A percentile compares a stretch with the other conserved stretches of the same genome.
Evolutionary conservation across 53 echinoderm and acorn worm species (phyloP).

Genomic region (Antedon mediterranea): DNA sequence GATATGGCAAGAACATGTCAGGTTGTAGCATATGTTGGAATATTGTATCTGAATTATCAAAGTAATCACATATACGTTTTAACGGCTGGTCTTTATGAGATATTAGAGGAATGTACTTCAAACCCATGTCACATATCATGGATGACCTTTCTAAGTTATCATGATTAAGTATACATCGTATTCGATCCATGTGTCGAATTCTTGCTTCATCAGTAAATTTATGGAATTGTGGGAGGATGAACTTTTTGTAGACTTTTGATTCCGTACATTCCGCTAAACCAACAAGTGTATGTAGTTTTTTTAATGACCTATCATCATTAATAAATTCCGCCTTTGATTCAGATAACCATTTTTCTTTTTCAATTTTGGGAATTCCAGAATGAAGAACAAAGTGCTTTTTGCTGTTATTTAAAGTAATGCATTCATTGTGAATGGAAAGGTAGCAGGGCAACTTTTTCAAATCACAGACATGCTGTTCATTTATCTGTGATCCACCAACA

Average conservation of each 20-base stretch:
- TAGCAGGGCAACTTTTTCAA: constrained; percentile 19
- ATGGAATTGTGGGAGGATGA: constrained; percentile 27
- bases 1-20: background rate
- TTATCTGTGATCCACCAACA: background rate
- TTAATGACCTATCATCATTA: background rate
- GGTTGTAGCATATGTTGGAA: constrained; percentile 17
- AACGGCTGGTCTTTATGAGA: background rate
- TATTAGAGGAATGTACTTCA: background rate
- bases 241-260: constrained; percentile 19
- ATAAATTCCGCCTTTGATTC: constrained; percentile 6
- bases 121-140: background rate
- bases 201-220: constrained; percentile 10
- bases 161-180: constrained; percentile 3
- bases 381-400: constrained; percentile 1
- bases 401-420: background rate
- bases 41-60: constrained; percentile 11
- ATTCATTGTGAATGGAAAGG: background rate
- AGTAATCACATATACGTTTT: constrained; percentile 9
- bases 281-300: constrained; percentile 4
- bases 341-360: constrained; percentile 6
- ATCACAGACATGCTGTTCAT: background rate
- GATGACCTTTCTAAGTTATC: background rate
- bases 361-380: background rate
- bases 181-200: constrained; percentile 8
- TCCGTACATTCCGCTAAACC: constrained; percentile 5